Conservation (phyloP, 2,113 vertebrate genomes). For the Procavia capensis region DNA sequence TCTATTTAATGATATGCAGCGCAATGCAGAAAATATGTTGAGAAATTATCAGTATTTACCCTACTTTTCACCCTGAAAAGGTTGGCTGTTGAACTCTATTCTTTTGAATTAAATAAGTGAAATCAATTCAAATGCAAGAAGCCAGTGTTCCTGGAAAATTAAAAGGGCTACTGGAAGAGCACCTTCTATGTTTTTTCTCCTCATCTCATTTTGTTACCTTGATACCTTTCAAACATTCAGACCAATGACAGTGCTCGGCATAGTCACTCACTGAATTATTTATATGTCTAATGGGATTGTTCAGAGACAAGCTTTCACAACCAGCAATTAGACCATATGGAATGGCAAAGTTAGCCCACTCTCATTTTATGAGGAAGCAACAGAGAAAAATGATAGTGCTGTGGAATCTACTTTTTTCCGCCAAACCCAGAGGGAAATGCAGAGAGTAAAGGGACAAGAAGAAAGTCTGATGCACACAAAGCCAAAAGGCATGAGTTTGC, state of each 20-base stretch:
- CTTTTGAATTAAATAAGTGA: background rate
- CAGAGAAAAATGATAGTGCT: background rate
- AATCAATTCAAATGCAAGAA: background rate
- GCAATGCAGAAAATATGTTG: background rate
- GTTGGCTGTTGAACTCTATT: background rate
- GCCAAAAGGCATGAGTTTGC: background rate
- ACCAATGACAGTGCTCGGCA: background rate
- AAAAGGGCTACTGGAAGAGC: background rate
- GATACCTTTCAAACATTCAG: background rate
- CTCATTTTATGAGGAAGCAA: background rate
- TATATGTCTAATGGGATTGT: background rate
- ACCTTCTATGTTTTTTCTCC: background rate
- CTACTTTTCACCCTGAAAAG: background rate
- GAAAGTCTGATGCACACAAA: background rate
- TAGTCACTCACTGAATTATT: background rate
- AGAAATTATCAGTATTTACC: background rate
- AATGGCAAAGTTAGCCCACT: background rate
- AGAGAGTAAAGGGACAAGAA: constrained; percentile 27
- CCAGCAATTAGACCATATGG: background rate
- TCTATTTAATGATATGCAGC: background rate
- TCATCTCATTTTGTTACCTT: background rate
- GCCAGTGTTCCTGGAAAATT: background rate
- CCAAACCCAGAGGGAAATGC: constrained; percentile 10
- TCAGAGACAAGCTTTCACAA: background rate
- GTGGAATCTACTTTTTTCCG: constrained; percentile 24